phyloP scores from a whole-genome alignment of 2,797 vertebrate genomes.

The Lithobates sylvaticus region DNA sequence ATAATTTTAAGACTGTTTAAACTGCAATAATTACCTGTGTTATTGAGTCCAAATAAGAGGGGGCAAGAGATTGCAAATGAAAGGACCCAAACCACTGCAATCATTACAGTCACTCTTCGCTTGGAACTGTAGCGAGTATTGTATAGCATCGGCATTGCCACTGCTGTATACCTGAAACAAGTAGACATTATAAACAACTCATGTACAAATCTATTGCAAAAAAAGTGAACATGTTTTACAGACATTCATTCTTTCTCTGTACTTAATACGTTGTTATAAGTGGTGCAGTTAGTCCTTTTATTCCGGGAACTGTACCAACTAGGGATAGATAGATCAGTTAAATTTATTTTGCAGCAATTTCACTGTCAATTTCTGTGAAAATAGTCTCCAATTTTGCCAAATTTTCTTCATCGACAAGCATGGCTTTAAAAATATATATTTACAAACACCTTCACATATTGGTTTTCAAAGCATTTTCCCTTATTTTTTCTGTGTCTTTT shows the following conservation, averaged over 20 bases:
- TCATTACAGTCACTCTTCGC: slow-evolving; percentile 95
- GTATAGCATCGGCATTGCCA: slow-evolving; percentile 98
- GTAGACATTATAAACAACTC: slow-evolving; percentile 2
- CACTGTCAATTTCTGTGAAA: no score
- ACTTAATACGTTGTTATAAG: not conserved
- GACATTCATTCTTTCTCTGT: not conserved
- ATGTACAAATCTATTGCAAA: not conserved
- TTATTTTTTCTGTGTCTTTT: no score
- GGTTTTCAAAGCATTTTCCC: no score
- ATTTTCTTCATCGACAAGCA: no score
- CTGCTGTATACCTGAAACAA: slow-evolving; percentile 90
- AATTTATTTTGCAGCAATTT: no score
- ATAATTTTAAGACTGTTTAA: not conserved
- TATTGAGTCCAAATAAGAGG: slow-evolving; percentile 94
- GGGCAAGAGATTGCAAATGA: slow-evolving; percentile 98
- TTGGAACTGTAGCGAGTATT: slow-evolving; percentile 98
- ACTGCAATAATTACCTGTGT: slow-evolving; percentile 82
- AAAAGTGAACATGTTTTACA: not conserved
- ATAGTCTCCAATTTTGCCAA: no score
- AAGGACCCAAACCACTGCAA: slow-evolving; percentile 94
- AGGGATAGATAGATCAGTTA: not conserved
- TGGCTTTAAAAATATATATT: no score
- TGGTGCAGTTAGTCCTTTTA: not conserved
- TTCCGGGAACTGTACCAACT: not conserved
- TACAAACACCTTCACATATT: no score